Conservation (phyloP, 2,113 vertebrate species). For the Catharus minimus region DNA sequence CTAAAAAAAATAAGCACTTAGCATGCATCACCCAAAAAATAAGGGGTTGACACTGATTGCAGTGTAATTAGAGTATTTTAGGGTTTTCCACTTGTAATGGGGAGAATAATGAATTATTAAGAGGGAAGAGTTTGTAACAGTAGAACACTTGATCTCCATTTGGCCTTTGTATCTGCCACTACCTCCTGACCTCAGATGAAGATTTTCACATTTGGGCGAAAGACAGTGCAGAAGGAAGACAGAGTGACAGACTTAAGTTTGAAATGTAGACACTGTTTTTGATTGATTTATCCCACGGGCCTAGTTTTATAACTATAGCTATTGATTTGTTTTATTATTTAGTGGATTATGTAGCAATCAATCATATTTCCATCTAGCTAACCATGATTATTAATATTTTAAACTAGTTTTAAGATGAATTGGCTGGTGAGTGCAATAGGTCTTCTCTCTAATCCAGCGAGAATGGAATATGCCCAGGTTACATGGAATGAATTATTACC, state of each 20-base stretch:
- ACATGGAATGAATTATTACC: not conserved
- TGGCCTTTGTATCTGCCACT: not conserved
- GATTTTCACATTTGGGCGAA: not conserved
- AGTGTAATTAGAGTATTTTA: not conserved
- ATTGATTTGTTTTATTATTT: constrained; percentile 56
- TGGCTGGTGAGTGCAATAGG: not conserved
- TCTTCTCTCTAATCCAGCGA: not conserved
- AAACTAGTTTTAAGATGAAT: constrained; percentile 40
- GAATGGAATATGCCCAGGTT: not conserved
- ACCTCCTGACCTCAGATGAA: not conserved
- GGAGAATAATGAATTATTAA: not conserved
- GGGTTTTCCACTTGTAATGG: not conserved
- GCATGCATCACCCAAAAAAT: not conserved
- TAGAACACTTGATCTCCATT: not conserved
- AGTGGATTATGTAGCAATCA: constrained; percentile 36
- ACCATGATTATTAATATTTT: constrained; percentile 54
- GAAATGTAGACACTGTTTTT: constrained; percentile 1
- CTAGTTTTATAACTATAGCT: constrained; percentile 26
- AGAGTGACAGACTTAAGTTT: not conserved
- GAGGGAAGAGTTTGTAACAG: not conserved
- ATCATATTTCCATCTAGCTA: constrained; percentile 52
- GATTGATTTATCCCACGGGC: constrained; percentile 32
- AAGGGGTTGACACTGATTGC: not conserved
- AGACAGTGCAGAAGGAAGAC: not conserved
- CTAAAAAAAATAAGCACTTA: not conserved